Conservation (phyloP, 2,888 invertebrate species). For the Cephus runcator region DNA sequence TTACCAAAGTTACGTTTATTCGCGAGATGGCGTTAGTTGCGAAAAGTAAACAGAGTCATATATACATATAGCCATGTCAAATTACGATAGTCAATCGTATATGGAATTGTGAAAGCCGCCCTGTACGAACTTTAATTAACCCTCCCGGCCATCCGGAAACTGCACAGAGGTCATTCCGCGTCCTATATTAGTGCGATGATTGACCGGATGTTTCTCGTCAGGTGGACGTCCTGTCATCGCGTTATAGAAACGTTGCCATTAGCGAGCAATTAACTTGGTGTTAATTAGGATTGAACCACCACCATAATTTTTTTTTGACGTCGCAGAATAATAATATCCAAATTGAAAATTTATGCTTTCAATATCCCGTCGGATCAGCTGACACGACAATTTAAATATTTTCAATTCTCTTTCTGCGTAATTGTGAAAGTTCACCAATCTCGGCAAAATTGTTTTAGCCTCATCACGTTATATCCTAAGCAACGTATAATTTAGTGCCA, state of each 20-base stretch:
- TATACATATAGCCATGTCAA: background rate
- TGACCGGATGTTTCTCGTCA: constrained; percentile 36
- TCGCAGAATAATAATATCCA: background rate
- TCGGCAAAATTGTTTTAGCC: background rate
- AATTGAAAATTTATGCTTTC: background rate
- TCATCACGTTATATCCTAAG: background rate
- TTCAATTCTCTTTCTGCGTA: background rate
- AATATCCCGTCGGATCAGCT: background rate
- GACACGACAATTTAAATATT: background rate
- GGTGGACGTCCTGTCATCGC: background rate
- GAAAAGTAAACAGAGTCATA: background rate
- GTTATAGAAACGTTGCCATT: background rate
- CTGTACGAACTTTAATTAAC: constrained; percentile 36
- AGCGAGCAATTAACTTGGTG: background rate
- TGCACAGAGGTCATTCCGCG: constrained; percentile 27
- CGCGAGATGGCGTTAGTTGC: background rate
- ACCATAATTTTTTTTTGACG: background rate
- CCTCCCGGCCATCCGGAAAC: constrained; percentile 33
- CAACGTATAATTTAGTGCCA: background rate
- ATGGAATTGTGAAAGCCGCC: too few species aligned
- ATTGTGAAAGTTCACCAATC: background rate
- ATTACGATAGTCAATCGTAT: background rate
- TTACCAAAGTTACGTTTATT: background rate
- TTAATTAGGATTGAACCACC: background rate
- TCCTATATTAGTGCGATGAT: constrained; percentile 36